Base-by-base conservation (phyloP, 2,888 invertebrate species). In the Amphiduros pacificus region DNA sequence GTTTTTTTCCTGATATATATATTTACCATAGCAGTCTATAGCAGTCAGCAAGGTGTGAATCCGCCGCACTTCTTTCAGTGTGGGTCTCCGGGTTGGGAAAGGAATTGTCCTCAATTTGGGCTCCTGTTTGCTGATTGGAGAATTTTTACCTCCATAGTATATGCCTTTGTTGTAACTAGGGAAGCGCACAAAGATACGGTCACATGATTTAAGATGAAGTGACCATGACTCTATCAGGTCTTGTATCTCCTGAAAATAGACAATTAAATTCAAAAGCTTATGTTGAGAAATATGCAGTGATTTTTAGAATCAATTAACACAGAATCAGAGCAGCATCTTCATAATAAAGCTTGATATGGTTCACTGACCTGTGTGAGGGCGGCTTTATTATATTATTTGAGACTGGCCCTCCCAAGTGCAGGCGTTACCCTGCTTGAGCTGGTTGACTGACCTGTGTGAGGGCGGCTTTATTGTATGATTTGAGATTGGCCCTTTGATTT, bases 1-100 rank as follows among this genome's bases (percentile, higher is more conserved):
- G n/a, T n/a, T n/a, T n/a, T n/a, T n/a, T n/a, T n/a, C n/a, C n/a
- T n/a, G n/a, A n/a, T n/a, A n/a, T n/a, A n/a, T n/a, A 36, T 26
- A 63, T 52, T 66, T 27, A 68, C 68, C 66, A 59, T 67, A 55
- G 41, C 52, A 55, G 22, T 63, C 44, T 3, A 67, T 48, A 22
- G 53, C 44, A 20, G 63, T 49, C 22, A 93, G 83, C 51, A 89
- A 84, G 55, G 87, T 86, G 70, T 91, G 89, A 0, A 91, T 89
- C 64, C 92, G 84, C 76, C 89, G 87, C 1, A 92, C 88, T 84
- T 94, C 93, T 56, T 87, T 89, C 72, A 88, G 90, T 0, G 91
- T 91, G 0, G 94, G 91, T 70, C 92, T 87, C 70, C 89, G 85
- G 0, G 93, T 93, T 0, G 90, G 89, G 82, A 94, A 92, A 0